Percentiles rank a stretch among this genome's conserved stretches.
phyloP scores from a whole-genome alignment of 2,113 vertebrate genomes.

The Urocolius indicus region DNA sequence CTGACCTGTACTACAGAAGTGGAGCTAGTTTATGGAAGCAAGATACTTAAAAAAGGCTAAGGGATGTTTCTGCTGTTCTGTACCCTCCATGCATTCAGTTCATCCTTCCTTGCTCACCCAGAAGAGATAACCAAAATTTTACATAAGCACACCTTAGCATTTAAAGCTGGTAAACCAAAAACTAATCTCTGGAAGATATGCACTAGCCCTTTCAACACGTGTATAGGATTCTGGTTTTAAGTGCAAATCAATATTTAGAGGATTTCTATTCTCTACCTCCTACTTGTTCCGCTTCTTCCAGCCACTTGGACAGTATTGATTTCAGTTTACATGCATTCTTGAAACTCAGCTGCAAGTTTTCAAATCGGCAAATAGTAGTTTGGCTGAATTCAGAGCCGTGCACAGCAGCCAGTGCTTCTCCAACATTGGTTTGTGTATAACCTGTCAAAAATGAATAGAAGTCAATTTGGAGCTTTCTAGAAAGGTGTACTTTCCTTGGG shows the following conservation, averaged over 20 bases:
- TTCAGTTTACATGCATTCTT: slow-evolving; percentile 98
- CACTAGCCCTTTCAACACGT: background rate
- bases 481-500: background rate
- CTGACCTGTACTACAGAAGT: background rate
- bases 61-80: background rate
- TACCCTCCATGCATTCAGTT: background rate
- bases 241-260: background rate
- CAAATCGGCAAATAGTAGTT: slow-evolving; percentile 97
- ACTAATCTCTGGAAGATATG: rapidly evolving
- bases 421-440: slow-evolving; percentile 98
- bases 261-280: slow-evolving; percentile 83
- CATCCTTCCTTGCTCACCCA: background rate
- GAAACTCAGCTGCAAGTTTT: slow-evolving; percentile 97
- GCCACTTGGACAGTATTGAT: slow-evolving; percentile 95
- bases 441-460: slow-evolving; percentile 73
- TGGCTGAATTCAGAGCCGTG: slow-evolving; percentile 98
- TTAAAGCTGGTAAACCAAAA: background rate
- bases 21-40: background rate
- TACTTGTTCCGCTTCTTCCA: slow-evolving; percentile 96
- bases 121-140: background rate
- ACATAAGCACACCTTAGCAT: background rate
- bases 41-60: background rate
- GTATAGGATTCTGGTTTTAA: background rate
- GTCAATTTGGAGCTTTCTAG: background rate
- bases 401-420: slow-evolving; percentile 94